Evolutionary conservation across 2,113 vertebrate genomes (phyloP), one percentile per base, ranked within the genome.

Genomic region (Phylloscopus trochiloides): DNA sequence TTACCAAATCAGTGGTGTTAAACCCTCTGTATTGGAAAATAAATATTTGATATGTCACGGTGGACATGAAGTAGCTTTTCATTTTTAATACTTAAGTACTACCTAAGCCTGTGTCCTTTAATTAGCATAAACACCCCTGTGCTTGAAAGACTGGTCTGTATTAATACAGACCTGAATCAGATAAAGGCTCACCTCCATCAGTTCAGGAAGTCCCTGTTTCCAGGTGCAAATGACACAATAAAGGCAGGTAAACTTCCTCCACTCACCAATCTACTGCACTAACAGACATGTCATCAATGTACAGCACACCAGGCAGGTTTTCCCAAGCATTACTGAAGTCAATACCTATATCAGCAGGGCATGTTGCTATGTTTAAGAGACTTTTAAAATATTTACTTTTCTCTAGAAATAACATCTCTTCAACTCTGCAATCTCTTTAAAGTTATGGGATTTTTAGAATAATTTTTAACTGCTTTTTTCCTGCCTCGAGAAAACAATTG

Each of bases 311-410:
- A 43, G 17, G n/a, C 19, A 45, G 12, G 7, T 31, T 84, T 80
- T 83, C 73, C 32, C 52, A 90, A 63, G 16, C 32, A 16, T 34
- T 86, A 26, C 32, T 65, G 54, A 83, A 47, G 62, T 90, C 54
- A 61, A 6, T 78, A 26, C 31, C 29, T 80, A 31, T 50, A 31
- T 71, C 73, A 66, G 51, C 15, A 68, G n/a, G 36, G 25, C 14
- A n/a, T 12, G 12, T 36, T 63, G 38, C 28, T 79, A 31, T 15
- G 20, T 70, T 87, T 77, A 91, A 40, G 40, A 52, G 36, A 43
- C 8, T 4, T 70, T 22, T 83, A 63, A 73, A 89, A 80, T 93
- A 76, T 86, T 92, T 90, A 59, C 43, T 73, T 80, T 68, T 65
- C 50, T 76, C 21, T 73, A 42, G 58, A 87, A 88, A 61, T 83